These are phyloP conservation scores for Drosophila sproati DNA, from an alignment of 1,140 invertebrate species.

Conservation along the genomic window DNA sequence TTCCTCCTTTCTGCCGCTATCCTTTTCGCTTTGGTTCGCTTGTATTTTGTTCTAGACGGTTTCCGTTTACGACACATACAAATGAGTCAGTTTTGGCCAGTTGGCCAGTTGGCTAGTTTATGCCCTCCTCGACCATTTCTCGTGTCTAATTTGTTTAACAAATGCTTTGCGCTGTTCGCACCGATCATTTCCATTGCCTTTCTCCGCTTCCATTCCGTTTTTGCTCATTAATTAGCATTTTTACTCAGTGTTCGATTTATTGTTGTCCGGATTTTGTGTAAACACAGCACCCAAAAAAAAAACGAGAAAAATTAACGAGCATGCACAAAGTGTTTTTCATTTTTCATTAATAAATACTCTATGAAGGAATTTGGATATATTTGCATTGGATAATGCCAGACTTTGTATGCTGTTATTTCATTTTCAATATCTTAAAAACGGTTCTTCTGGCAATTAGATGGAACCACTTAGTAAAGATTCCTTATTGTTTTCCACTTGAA, in stretches of 20 bases:
- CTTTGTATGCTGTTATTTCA: too few species aligned
- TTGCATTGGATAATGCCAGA: background rate
- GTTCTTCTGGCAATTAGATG: too few species aligned
- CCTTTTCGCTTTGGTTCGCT: background rate
- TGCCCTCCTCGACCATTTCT: background rate
- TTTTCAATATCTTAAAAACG: too few species aligned
- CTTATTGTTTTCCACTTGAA: too few species aligned
- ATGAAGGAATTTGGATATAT: background rate
- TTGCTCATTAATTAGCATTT: conserved; percentile 69
- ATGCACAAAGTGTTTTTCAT: conserved; percentile 59
- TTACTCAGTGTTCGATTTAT: conserved; percentile 59
- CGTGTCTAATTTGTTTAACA: conserved; percentile 68
- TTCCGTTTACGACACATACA: conserved; percentile 35
- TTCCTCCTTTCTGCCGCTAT: background rate
- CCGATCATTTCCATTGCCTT: conserved; percentile 6
- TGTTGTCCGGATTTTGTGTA: conserved; percentile 48
- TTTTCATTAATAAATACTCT: conserved; percentile 43
- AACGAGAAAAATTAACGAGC: conserved; percentile 16
- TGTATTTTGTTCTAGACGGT: conserved; percentile 2
- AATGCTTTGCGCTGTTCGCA: conserved; percentile 48
- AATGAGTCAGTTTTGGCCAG: conserved; percentile 38
- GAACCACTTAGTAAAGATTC: too few species aligned
- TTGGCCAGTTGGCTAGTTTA: background rate
- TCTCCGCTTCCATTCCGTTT: background rate
- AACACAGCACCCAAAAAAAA: conserved; percentile 27